These are phyloP conservation scores for Sinocyclocheilus grahami DNA, from an alignment of 2,113 vertebrate genomes.

Conservation along the genomic window DNA sequence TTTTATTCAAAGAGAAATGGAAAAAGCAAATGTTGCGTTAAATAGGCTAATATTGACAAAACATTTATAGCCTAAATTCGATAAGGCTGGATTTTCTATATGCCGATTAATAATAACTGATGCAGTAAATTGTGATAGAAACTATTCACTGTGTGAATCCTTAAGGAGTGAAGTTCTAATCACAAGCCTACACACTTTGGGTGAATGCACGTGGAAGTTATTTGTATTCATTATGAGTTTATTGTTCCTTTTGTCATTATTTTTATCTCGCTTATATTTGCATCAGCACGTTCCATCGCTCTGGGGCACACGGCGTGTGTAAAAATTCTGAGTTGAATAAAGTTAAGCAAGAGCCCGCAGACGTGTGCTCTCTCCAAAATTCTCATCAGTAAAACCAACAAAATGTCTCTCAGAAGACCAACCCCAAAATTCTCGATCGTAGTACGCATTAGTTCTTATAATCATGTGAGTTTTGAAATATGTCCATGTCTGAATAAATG, in stretches of 20 bases:
- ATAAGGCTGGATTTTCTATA: slow-evolving; percentile 30
- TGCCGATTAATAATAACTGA: slow-evolving; percentile 31
- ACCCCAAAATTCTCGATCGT: background rate
- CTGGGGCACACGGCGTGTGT: background rate
- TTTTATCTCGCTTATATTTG: slow-evolving; percentile 8
- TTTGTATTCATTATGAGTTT: slow-evolving; percentile 13
- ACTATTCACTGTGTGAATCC: background rate
- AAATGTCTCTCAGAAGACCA: slow-evolving; percentile 16
- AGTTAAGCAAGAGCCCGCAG: background rate
- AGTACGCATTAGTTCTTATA: background rate
- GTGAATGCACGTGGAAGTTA: background rate
- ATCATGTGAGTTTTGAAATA: background rate
- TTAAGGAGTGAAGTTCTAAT: slow-evolving; percentile 14
- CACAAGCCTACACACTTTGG: background rate
- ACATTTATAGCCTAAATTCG: background rate
- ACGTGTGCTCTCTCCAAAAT: background rate
- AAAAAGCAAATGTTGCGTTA: slow-evolving; percentile 33
- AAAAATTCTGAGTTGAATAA: slow-evolving; percentile 3
- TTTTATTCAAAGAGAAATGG: slow-evolving; percentile 7
- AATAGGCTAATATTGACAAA: slow-evolving; percentile 26
- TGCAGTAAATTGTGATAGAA: slow-evolving; percentile 28
- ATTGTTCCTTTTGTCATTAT: slow-evolving; percentile 13
- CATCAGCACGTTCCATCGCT: slow-evolving; percentile 14
- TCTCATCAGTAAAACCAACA: slow-evolving; percentile 32
- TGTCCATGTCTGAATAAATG: background rate